A percentile compares a stretch with the other conserved stretches of the same genome.
These are phyloP conservation scores for Plusia festucae DNA, from an alignment of 2,888 invertebrate genomes.

Conservation along the genomic window DNA sequence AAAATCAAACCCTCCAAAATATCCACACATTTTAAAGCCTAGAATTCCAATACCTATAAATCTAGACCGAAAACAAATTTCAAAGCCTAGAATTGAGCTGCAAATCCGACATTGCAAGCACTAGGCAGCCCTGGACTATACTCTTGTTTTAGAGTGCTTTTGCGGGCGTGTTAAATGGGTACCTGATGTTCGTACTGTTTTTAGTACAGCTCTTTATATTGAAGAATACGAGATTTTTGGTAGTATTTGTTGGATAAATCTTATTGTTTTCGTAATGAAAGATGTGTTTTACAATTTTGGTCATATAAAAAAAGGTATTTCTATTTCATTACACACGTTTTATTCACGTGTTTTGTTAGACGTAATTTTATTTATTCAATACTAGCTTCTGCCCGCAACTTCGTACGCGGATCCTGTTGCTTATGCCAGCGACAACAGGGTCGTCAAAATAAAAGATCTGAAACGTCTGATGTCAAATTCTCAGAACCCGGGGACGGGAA, in stretches of 20 bases:
- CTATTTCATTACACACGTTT: no score
- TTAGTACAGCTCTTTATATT: constrained; percentile 27
- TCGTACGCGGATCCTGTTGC: no score
- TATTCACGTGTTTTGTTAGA: no score
- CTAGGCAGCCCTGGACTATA: constrained; percentile 39
- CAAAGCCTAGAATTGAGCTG: neutral
- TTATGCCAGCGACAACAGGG: no score
- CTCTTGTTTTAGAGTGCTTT: constrained; percentile 48
- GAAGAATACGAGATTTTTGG: neutral
- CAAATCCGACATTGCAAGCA: constrained; percentile 7
- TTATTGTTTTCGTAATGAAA: neutral
- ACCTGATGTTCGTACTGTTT: constrained; percentile 17
- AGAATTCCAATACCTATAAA: neutral
- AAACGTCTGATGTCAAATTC: no score
- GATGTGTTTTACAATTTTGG: no score
- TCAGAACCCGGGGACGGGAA: no score
- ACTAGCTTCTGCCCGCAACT: no score
- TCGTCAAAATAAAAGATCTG: no score
- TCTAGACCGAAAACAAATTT: neutral
- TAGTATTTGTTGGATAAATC: neutral
- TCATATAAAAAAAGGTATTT: no score
- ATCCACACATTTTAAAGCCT: neutral
- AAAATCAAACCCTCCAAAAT: no score
- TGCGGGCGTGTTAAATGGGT: constrained; percentile 47
- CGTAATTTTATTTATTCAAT: no score